These are phyloP conservation scores for Phymatocera aterrima DNA, from an alignment of 2,888 invertebrate genomes.

Conservation along the genomic window DNA sequence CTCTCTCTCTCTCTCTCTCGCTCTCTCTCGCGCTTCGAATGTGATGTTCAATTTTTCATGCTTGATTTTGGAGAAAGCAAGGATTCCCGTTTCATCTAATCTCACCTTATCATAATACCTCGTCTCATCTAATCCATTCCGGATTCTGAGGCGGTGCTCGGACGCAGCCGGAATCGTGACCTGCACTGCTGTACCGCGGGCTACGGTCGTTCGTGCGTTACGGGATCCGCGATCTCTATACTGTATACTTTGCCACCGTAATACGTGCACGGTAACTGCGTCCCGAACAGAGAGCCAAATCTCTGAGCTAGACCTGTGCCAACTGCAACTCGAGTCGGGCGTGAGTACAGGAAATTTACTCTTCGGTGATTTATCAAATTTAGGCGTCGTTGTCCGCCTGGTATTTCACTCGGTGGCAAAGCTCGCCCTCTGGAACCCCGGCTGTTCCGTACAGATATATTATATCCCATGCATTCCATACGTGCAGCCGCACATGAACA, in stretches of 20 bases:
- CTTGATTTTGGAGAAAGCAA: too few relatives aligned
- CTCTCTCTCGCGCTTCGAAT: neutral
- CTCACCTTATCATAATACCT: too few relatives aligned
- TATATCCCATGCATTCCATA: neutral
- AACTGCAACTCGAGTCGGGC: conserved; percentile 22
- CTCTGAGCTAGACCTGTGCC: conserved; percentile 19
- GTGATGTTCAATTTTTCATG: too few relatives aligned
- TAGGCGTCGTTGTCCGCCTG: conserved; percentile 30
- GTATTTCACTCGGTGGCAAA: conserved; percentile 19
- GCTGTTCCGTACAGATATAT: conserved; percentile 15
- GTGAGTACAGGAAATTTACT: conserved; percentile 34
- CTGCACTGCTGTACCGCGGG: neutral
- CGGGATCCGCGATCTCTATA: conserved; percentile 23
- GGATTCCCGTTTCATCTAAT: too few relatives aligned
- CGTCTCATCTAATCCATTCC: too few relatives aligned
- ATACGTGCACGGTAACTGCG: conserved; percentile 28
- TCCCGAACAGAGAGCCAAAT: conserved; percentile 30
- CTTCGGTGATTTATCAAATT: conserved; percentile 41
- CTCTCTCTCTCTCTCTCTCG: neutral
- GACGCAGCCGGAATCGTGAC: neutral
- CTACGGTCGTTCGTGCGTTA: conserved; percentile 13
- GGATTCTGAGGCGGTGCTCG: neutral
- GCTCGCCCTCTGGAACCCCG: neutral
- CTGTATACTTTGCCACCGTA: conserved; percentile 24
- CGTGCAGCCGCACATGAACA: conserved; percentile 1